Evolutionary conservation across 2,888 invertebrate species (phyloP).

Genomic region (Phengaris alcon): DNA sequence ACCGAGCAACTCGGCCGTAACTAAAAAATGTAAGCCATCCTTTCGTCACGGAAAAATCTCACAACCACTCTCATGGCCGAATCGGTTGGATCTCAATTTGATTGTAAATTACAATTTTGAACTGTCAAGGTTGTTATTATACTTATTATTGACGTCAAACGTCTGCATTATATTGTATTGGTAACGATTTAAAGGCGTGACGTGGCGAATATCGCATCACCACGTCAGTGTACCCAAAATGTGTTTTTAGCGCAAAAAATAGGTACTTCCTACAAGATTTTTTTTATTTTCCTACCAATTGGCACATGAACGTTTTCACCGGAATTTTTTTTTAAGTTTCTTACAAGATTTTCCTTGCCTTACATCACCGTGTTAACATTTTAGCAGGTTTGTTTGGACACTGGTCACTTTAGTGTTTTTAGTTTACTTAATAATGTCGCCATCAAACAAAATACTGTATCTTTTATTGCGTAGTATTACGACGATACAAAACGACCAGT

Average conservation of each 20-base stretch:
- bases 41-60: slow-evolving; percentile 21
- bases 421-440: not conserved
- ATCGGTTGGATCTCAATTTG: not conserved
- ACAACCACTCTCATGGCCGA: not conserved
- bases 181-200: too few species aligned
- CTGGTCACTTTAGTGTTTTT: too few species aligned
- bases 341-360: not conserved
- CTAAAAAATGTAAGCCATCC: slow-evolving; percentile 24
- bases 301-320: not conserved
- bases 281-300: not conserved
- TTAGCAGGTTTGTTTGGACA: not conserved
- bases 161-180: too few species aligned
- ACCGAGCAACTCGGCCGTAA: slow-evolving; percentile 32
- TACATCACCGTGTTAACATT: not conserved
- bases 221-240: too few species aligned
- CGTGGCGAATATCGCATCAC: too few species aligned
- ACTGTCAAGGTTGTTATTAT: not conserved
- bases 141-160: too few species aligned
- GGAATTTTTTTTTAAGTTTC: not conserved
- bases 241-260: too few species aligned
- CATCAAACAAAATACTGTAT: not conserved
- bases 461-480: too few species aligned
- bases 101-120: not conserved
- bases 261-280: too few species aligned
- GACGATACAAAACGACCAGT: too few species aligned